Conservation (phyloP, 2,888 invertebrate species). For the Calephelis perditalis region DNA sequence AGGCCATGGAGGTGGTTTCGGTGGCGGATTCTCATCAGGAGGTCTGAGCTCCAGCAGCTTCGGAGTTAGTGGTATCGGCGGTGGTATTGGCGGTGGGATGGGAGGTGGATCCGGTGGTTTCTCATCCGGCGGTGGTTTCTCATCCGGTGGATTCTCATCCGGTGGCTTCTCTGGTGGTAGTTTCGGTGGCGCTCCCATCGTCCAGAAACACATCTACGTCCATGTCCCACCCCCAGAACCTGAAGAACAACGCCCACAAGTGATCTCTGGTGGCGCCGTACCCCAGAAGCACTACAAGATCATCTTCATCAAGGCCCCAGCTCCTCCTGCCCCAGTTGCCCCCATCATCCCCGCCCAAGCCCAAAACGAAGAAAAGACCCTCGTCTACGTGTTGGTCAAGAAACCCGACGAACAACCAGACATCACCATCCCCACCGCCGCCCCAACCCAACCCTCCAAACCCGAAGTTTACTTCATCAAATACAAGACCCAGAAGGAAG, state of each 20-base stretch:
- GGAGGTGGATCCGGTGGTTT: constrained; percentile 39
- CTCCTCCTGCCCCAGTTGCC: constrained; percentile 85
- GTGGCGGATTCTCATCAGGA: constrained; percentile 38
- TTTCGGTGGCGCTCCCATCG: constrained; percentile 75
- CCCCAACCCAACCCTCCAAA: constrained; percentile 87
- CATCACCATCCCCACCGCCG: constrained; percentile 84
- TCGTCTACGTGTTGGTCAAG: constrained; percentile 90
- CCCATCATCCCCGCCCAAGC: constrained; percentile 85
- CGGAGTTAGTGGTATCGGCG: constrained; percentile 36
- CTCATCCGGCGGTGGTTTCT: constrained; percentile 35
- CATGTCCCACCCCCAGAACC: constrained; percentile 91
- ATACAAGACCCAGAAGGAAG: constrained; percentile 85
- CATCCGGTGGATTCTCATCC: constrained; percentile 40
- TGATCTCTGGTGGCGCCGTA: constrained; percentile 80
- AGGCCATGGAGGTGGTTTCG: constrained; percentile 41
- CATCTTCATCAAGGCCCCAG: constrained; percentile 91
- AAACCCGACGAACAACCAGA: constrained; percentile 90
- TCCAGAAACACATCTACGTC: constrained; percentile 90
- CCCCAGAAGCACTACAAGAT: constrained; percentile 90
- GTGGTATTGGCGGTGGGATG: constrained; percentile 43
- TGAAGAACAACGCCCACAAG: constrained; percentile 82
- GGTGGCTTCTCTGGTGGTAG: constrained; percentile 57
- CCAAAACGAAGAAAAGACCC: constrained; percentile 88
- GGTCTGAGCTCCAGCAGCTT: constrained; percentile 36
- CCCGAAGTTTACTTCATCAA: constrained; percentile 92